Base-by-base conservation (phyloP, 2,888 invertebrate genomes). In the Helicoverpa assulta region DNA sequence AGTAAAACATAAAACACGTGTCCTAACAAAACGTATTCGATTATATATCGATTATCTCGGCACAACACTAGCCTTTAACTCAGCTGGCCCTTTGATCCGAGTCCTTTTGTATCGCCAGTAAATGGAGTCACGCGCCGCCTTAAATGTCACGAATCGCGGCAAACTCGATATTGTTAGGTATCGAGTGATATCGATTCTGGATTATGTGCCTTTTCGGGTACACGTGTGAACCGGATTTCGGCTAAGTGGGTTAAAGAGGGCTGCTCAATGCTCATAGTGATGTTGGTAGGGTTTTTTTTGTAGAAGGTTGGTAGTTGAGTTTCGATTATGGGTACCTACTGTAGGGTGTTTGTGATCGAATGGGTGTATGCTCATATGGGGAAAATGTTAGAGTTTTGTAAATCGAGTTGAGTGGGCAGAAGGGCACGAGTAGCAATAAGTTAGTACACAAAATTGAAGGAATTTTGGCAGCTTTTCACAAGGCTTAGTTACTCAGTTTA, bases 91-190 rank as follows among this genome's bases (percentile, higher is more conserved):
- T 91, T 92, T 91, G 90, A 92, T 89, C 88, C 88, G 78, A 78
- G 78, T 84, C 83, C 88, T 85, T 91, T 91, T 92, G 90, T 91
- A 88, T 89, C 86, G 88, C 37, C 54, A 71, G 66, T 86, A 90
- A 91, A 92, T 92, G 89, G 89, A 92, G 92, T 93, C 93, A 93
- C 93, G 93, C 89, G 86, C 86, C 77, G 85, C 83, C 87, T 90
- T 92, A 92, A 92, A 92, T 87, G 89, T 89, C 88, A 89, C 91
- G 90, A 91, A 89, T 89, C 86, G 87, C 81, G 84, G 86, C 85
- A 86, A 88, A 90, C 88, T 90, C 90, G 88, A 92, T 91, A 86
- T 88, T 85, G 86, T 88, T 88, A 85, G 83, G 85, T 86, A 88
- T 89, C 86, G 86, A 87, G 83, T 86, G 85, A 84, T 90, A 91